phyloP scores from a whole-genome alignment of 1,140 invertebrate genomes.

The Neodiprion fabricii region DNA sequence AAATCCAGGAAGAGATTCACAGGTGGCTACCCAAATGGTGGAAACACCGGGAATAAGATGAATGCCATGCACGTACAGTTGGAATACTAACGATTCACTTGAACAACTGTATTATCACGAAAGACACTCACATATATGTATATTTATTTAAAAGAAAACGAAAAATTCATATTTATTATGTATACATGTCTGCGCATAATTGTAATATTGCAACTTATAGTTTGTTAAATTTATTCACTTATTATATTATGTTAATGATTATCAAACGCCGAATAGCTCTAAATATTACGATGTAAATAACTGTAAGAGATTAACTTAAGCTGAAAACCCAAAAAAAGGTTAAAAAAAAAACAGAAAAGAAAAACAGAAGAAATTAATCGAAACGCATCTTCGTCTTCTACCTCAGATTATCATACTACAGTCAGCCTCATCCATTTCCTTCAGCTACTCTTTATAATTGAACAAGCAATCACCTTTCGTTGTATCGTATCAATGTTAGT shows the following conservation, averaged over 20 bases:
- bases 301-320: neutral
- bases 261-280: neutral
- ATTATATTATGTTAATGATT: neutral
- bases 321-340: neutral
- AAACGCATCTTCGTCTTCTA: too few relatives aligned
- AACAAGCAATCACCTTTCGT: neutral
- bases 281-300: conserved; percentile 11
- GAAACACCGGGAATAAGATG: conserved; percentile 11
- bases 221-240: conserved; percentile 12
- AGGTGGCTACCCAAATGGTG: conserved; percentile 42
- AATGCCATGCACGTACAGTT: conserved; percentile 9
- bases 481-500: neutral
- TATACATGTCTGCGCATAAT: neutral
- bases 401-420: too few relatives aligned
- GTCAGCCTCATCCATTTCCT: neutral
- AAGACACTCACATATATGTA: conserved; percentile 4
- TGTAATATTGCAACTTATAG: neutral
- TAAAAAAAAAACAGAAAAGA: too few relatives aligned
- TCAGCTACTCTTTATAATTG: neutral
- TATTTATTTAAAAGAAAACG: neutral
- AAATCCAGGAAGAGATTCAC: conserved; percentile 67
- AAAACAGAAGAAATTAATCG: too few relatives aligned
- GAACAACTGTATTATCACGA: neutral
- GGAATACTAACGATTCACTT: conserved; percentile 13
- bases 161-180: neutral